A percentile compares a stretch with the other conserved stretches of the same genome.
Evolutionary conservation across 2,888 invertebrate species (phyloP).

Genomic region (Lumbricus terrestris): DNA sequence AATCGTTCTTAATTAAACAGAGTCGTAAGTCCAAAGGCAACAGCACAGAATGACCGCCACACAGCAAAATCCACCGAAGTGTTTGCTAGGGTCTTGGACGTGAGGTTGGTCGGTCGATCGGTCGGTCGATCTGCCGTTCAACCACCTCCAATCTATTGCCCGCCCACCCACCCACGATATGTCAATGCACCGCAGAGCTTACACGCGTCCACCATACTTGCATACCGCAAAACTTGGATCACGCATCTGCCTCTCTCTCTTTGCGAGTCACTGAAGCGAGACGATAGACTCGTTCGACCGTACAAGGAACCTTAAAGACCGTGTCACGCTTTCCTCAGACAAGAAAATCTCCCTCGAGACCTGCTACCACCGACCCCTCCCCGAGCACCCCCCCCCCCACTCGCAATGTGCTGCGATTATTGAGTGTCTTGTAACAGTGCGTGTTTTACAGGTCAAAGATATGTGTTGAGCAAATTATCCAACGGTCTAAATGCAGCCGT

Average conservation of each 20-base stretch:
- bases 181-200: no score
- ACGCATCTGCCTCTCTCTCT: background rate
- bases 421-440: background rate
- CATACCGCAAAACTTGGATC: slow-evolving; percentile 3
- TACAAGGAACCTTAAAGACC: background rate
- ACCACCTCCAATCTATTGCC: background rate
- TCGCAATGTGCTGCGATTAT: background rate
- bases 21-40: background rate
- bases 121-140: background rate
- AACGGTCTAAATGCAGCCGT: background rate
- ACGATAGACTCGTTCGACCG: background rate
- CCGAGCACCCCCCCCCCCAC: background rate
- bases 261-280: background rate
- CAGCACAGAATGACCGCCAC: background rate
- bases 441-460: background rate
- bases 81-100: background rate
- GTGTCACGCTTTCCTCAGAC: background rate
- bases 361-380: background rate
- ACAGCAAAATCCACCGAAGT: background rate
- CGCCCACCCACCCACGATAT: background rate
- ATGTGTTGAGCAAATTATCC: background rate
- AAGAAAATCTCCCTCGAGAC: background rate
- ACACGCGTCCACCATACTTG: background rate
- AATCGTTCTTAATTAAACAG: background rate
- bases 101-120: background rate